Base-by-base conservation (phyloP, 2,113 vertebrate genomes). In the Seriola aureovittata region DNA sequence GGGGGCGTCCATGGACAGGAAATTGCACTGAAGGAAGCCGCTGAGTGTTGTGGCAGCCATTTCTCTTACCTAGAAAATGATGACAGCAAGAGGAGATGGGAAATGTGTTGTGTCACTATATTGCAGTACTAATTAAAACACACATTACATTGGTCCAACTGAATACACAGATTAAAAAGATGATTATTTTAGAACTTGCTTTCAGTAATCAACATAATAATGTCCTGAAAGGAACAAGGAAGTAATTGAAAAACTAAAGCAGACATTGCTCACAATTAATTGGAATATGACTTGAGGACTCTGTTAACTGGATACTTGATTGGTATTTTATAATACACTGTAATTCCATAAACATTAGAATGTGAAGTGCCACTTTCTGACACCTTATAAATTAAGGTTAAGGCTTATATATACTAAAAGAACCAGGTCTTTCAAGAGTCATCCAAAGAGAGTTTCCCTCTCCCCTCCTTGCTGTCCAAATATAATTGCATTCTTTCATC, bases 41-140 rank as follows among this genome's bases (percentile, higher is more conserved):
- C 98, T 98, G 42, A 99, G 92, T 0, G 98, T 99, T 29, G 98
- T 99, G 71, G 98, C 97, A 1, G 98, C 98, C 97, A 99, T 97
- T 94, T 99, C 98, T 93, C 98, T 95, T 79, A 99, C 97, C 98
- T 99, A 46, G 0, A 48, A 83, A 81, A 65, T 8, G 86, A 66
- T 40, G 65, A 0, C 75, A 32, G 8, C 58, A 75, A 0, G 82
- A 40, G 48, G 21, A 32, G 5, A 29, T 65, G 19, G 10, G 11
- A 71, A 44, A 19, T 12, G n/a, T 1, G 46, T 9, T 36, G 17
- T 6, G 38, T n/a, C 8, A 21, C 8, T 48, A 32, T 3, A 36
- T 16, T 12, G 19, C 60, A 65, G 42, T 46, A 58, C 46, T 21
- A 59, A 50, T 25, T 50, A 58, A 16, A 72, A 40, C 25, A 34